A percentile compares a stretch with the other conserved stretches of the same genome.
phyloP scores from a whole-genome alignment of 2,113 vertebrate genomes.

The Vireo altiloquus region DNA sequence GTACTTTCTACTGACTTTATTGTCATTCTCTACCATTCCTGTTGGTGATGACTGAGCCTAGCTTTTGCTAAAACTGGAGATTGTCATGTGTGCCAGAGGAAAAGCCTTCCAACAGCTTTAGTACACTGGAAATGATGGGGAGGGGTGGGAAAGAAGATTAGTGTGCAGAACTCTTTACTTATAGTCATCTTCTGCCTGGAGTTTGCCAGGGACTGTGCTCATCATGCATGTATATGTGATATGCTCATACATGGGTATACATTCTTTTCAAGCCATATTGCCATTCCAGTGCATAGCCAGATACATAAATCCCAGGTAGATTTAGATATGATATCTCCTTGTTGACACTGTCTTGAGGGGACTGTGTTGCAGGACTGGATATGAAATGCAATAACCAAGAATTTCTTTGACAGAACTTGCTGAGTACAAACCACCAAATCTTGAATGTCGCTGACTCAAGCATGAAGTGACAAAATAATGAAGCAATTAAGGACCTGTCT shows the following conservation, averaged over 20 bases:
- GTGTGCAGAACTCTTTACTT: not conserved
- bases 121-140: not conserved
- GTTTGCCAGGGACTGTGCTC: not conserved
- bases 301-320: not conserved
- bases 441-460: not conserved
- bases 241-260: accelerated
- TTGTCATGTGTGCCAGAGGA: not conserved
- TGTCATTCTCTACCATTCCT: not conserved
- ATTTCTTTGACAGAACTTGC: not conserved
- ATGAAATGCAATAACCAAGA: not conserved
- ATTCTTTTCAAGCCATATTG: not conserved
- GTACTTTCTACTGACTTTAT: no score
- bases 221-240: no score
- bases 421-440: not conserved
- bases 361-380: not conserved
- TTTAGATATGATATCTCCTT: not conserved
- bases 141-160: not conserved
- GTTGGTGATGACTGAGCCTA: not conserved
- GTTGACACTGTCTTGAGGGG: not conserved
- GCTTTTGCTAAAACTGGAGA: not conserved
- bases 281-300: not conserved
- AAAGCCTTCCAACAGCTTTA: not conserved
- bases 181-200: not conserved
- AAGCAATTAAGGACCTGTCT: not conserved
- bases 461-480: not conserved